Base-by-base conservation (phyloP, 2,113 vertebrate species). In the Pontoporia blainvillei region DNA sequence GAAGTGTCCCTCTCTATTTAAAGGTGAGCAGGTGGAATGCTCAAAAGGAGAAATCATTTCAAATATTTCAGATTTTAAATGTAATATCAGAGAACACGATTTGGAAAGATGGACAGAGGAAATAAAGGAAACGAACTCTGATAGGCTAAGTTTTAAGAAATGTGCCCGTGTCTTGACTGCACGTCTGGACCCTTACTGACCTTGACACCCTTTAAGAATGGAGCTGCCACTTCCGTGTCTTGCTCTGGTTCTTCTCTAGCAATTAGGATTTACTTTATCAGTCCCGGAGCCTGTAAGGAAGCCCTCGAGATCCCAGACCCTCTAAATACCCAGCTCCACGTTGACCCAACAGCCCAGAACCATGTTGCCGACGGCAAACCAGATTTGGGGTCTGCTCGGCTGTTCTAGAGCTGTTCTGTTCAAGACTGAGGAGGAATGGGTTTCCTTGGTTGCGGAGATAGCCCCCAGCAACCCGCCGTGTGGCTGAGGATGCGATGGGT, bases 101-200 rank as follows among this genome's bases (percentile, higher is more conserved):
- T 76, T 81, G 34, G 46, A 76, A 83, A 95, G 81, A 62, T 2
- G 62, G n/a, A 15, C 52, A 7, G n/a, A 66, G 14, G 36, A 52
- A 4, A 49, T 14, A 6, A 9, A 92, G 84, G 25, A 88, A 29
- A 57, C 1, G 7, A 59, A 87, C 62, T 66, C n/a, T 34, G 31
- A 57, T 3, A 49, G 36, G 21, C 34, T 61, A 5, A n/a, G 21
- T 78, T n/a, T 64, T 8, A 79, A 29, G 23, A 67, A 29, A 29
- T 0, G 0, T 9, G 39, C 21, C 10, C 36, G 41, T 4, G 1
- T 25, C 23, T 15, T 36, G 12, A 54, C 27, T 34, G 27, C 18
- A 34, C 2, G 1, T 13, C 69, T 14, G 39, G 83, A 18, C 20
- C 25, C 78, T 39, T 23, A 4, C 2, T 8, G 73, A 71, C 31